phyloP scores from a whole-genome alignment of 1,140 invertebrate species.

The Heliconius congener region DNA sequence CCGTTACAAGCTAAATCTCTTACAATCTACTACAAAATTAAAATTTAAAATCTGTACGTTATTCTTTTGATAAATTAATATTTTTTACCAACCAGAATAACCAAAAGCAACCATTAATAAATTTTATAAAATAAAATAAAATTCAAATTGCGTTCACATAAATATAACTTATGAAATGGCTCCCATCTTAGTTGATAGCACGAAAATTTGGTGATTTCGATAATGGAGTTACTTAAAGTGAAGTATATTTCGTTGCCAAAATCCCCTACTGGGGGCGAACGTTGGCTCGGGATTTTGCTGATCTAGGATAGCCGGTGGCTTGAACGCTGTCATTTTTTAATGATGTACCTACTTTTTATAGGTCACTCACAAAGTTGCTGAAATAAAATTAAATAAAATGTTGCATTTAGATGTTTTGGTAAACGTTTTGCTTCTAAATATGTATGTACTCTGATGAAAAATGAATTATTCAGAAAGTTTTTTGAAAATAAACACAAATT shows the following conservation, averaged over 20 bases:
- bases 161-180: conserved; percentile 19
- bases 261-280: conserved; percentile 12
- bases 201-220: conserved; percentile 30
- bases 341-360: conserved; percentile 10
- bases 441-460: background rate
- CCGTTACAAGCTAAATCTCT: too few relatives aligned
- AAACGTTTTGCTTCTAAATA: background rate
- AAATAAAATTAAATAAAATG: background rate
- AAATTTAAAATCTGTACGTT: too few relatives aligned
- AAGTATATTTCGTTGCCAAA: conserved; percentile 33
- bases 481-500: background rate
- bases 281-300: conserved; percentile 23
- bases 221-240: conserved; percentile 35
- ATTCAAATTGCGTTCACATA: background rate
- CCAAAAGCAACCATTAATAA: background rate
- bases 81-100: too few relatives aligned
- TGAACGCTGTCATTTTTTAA: conserved; percentile 19
- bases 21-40: too few relatives aligned
- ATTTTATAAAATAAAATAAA: background rate
- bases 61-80: too few relatives aligned
- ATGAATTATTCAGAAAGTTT: background rate
- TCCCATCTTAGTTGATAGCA: conserved; percentile 32
- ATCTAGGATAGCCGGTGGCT: conserved; percentile 21
- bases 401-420: background rate
- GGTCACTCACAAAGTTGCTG: background rate